Evolutionary conservation across 2,113 vertebrate species (phyloP).

Genomic region (Trichechus manatus): DNA sequence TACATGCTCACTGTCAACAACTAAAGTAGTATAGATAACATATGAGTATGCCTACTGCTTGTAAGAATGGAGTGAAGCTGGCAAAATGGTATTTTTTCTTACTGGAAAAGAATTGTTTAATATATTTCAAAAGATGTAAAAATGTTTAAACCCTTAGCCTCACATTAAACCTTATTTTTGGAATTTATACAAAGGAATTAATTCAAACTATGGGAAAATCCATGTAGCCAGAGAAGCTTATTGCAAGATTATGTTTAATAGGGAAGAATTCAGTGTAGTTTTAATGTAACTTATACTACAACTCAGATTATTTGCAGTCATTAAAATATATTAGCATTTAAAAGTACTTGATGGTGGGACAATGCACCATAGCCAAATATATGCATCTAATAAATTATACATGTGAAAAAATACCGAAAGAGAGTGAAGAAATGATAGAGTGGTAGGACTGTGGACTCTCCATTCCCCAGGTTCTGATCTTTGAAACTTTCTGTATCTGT

Average conservation of each 20-base stretch:
- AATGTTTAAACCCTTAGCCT: conserved; percentile 23
- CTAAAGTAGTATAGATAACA: not conserved
- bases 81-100: conserved; percentile 15
- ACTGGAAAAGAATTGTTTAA: not conserved
- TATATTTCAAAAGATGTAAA: conserved; percentile 51
- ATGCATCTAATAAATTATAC: not conserved
- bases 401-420: not conserved
- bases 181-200: conserved; percentile 2
- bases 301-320: not conserved
- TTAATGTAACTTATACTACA: not conserved
- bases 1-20: conserved; percentile 33
- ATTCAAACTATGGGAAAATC: conserved; percentile 33
- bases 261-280: conserved; percentile 16
- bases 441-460: not conserved
- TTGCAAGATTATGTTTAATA: not conserved
- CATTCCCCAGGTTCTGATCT: not conserved
- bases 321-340: conserved; percentile 55
- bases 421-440: not conserved
- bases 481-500: not conserved
- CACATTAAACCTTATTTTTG: not conserved
- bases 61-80: not conserved
- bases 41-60: not conserved
- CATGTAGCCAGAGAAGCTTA: not conserved
- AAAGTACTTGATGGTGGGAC: not conserved
- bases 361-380: not conserved